Evolutionary conservation across 2,888 invertebrate genomes (phyloP).

Genomic region (Cacoxenus indagator): DNA sequence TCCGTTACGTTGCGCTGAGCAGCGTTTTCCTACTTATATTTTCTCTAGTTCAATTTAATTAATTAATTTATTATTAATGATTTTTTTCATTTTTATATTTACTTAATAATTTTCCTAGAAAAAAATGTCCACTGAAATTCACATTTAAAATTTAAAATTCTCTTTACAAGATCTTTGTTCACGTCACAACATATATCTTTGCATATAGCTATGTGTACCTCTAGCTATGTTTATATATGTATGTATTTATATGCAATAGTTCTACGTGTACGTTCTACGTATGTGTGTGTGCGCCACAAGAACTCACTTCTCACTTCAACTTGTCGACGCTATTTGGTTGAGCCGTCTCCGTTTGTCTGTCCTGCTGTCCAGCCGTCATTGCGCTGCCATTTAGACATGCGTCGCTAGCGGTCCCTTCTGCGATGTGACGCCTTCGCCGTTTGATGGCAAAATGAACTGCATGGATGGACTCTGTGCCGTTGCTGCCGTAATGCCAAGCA

Average conservation of each 20-base stretch:
- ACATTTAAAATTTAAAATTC: slow-evolving; percentile 11
- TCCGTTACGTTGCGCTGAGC: too few species aligned
- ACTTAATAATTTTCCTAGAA: slow-evolving; percentile 6
- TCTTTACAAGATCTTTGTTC: neutral
- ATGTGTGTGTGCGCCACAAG: too few species aligned
- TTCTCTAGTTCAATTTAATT: too few species aligned
- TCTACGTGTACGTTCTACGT: neutral
- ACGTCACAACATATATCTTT: neutral
- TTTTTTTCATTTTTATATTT: neutral
- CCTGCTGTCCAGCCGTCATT: slow-evolving; percentile 71
- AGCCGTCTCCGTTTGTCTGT: too few species aligned
- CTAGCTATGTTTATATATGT: neutral
- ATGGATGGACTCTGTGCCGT: slow-evolving; percentile 73
- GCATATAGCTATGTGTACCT: neutral
- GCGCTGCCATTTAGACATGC: slow-evolving; percentile 73
- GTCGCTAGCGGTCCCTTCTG: slow-evolving; percentile 74
- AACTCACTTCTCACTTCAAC: too few species aligned
- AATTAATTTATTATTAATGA: neutral
- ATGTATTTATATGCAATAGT: neutral
- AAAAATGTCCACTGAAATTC: slow-evolving; percentile 4
- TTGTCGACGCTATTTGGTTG: too few species aligned
- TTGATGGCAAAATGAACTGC: slow-evolving; percentile 70
- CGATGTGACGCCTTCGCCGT: slow-evolving; percentile 66
- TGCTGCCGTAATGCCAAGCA: slow-evolving; percentile 71
- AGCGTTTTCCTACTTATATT: too few species aligned